phyloP scores from a whole-genome alignment of 1,140 invertebrate species.

The Micrasema minimum region DNA sequence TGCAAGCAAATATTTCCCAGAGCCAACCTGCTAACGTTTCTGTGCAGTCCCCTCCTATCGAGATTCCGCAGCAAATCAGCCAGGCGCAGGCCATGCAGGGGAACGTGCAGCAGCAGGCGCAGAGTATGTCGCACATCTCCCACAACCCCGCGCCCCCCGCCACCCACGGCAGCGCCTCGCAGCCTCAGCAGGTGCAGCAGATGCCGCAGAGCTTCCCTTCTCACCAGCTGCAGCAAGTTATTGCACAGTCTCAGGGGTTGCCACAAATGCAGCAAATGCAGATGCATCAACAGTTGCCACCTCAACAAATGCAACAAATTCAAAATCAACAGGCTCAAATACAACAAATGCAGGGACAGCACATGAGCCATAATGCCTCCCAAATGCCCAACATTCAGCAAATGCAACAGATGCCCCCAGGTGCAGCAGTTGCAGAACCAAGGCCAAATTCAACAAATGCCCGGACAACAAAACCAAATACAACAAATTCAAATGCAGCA shows the following conservation, averaged over 20 bases:
- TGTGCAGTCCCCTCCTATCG: slow-evolving; percentile 65
- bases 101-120: slow-evolving; percentile 63
- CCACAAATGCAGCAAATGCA: slow-evolving; percentile 64
- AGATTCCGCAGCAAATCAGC: slow-evolving; percentile 64
- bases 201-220: slow-evolving; percentile 68
- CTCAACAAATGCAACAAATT: slow-evolving; percentile 60
- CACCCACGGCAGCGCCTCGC: slow-evolving; percentile 57
- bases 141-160: slow-evolving; percentile 59
- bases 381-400: slow-evolving; percentile 65
- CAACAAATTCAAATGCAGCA: slow-evolving; percentile 64
- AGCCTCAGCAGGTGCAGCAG: slow-evolving; percentile 60
- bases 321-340: slow-evolving; percentile 64
- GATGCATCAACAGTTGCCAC: slow-evolving; percentile 65
- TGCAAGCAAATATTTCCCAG: slow-evolving; percentile 63
- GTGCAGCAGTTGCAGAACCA: slow-evolving; percentile 62
- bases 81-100: slow-evolving; percentile 59
- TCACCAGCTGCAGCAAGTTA: slow-evolving; percentile 67
- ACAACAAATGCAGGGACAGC: slow-evolving; percentile 63
- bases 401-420: slow-evolving; percentile 62
- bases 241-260: slow-evolving; percentile 64
- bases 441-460: slow-evolving; percentile 63
- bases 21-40: slow-evolving; percentile 61
- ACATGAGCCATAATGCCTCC: slow-evolving; percentile 59
- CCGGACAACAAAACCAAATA: slow-evolving; percentile 63
- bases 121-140: slow-evolving; percentile 66